Evolutionary conservation across 2,888 invertebrate genomes (phyloP).

Genomic region (Mythimna albipuncta): DNA sequence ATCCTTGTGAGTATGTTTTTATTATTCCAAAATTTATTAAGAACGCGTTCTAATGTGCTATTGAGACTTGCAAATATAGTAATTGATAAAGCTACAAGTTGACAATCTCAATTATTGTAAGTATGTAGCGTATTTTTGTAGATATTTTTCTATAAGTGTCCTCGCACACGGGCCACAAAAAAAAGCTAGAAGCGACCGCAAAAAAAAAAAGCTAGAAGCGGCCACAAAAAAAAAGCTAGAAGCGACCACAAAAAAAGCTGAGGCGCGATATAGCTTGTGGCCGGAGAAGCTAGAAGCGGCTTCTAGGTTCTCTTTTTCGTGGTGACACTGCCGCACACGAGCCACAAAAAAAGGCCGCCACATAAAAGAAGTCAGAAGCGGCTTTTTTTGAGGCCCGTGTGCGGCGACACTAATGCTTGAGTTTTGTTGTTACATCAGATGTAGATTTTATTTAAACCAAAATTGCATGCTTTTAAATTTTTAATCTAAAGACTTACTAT

Average conservation of each 20-base stretch:
- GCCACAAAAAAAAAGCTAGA: no score
- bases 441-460: slow-evolving; percentile 8
- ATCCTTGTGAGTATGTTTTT: slow-evolving; percentile 91
- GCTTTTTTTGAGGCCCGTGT: no score
- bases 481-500: background rate
- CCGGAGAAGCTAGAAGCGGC: no score
- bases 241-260: no score
- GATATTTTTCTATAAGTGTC: background rate
- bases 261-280: no score
- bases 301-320: no score
- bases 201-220: no score
- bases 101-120: slow-evolving; percentile 14
- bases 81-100: slow-evolving; percentile 14
- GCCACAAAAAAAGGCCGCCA: no score
- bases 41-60: slow-evolving; percentile 57
- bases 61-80: slow-evolving; percentile 24
- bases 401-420: background rate
- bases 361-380: no score
- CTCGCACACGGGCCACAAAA: no score
- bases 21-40: slow-evolving; percentile 50
- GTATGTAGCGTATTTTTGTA: slow-evolving; percentile 7
- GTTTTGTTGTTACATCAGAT: slow-evolving; percentile 1
- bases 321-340: no score
- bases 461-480: slow-evolving; percentile 17
- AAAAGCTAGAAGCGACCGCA: no score